Conservation (phyloP, 2,888 invertebrate species). For the Eupsilia transversa region DNA sequence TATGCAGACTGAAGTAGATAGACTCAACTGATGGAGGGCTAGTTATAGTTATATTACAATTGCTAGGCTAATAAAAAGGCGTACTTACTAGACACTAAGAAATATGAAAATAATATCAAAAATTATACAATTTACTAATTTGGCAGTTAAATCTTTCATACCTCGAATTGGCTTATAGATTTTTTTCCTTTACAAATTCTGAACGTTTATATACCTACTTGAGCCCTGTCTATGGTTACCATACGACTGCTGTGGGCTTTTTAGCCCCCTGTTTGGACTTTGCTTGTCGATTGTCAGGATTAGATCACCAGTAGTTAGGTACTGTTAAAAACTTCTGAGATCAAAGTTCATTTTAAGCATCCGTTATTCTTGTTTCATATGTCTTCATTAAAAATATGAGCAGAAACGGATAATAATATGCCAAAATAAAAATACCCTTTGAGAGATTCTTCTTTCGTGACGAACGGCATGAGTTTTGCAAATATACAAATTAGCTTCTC, state of each 20-base stretch:
- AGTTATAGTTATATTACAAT: too few relatives aligned
- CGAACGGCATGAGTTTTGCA: not conserved
- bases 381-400: not conserved
- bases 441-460: not conserved
- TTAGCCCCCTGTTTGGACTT: too few relatives aligned
- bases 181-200: not conserved
- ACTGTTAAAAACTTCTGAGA: not conserved
- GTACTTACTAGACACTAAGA: not conserved
- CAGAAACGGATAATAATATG: not conserved
- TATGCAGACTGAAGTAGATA: not conserved
- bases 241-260: not conserved
- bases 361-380: not conserved
- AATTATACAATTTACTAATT: not conserved
- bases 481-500: not conserved
- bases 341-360: not conserved
- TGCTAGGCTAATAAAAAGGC: not conserved
- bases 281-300: too few relatives aligned
- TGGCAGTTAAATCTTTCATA: not conserved
- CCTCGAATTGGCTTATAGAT: not conserved
- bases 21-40: not conserved
- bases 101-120: not conserved
- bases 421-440: not conserved
- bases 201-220: not conserved
- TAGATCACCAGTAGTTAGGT: not conserved
- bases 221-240: not conserved